phyloP scores from a whole-genome alignment of 2,113 vertebrate species.

The Noturus placidus region DNA sequence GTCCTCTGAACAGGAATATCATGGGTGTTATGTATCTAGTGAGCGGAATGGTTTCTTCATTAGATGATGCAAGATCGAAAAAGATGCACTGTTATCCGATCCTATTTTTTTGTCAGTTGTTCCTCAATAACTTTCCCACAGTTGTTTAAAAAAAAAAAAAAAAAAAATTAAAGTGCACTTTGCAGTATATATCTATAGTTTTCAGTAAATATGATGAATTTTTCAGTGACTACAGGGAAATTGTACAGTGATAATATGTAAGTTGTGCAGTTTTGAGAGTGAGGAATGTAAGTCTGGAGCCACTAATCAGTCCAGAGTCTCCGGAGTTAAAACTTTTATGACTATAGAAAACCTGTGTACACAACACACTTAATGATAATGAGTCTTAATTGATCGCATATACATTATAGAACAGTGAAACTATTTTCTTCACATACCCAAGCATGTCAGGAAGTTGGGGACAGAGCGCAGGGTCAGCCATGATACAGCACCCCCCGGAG shows the following conservation, averaged over 20 bases:
- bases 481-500: neutral
- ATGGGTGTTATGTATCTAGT: constrained; percentile 36
- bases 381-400: neutral
- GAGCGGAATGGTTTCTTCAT: constrained; percentile 46
- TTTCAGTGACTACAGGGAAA: neutral
- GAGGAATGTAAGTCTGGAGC: neutral
- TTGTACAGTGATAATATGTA: neutral
- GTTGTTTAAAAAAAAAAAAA: no score
- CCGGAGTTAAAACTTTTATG: neutral
- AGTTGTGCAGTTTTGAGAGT: neutral
- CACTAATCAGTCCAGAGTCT: neutral
- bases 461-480: neutral
- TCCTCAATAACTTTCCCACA: constrained; percentile 5
- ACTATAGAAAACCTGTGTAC: neutral
- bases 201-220: neutral
- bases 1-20: constrained; percentile 38
- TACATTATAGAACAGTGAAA: neutral
- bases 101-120: neutral
- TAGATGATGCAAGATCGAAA: constrained; percentile 54
- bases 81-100: constrained; percentile 40
- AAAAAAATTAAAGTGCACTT: neutral
- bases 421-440: neutral
- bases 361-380: neutral
- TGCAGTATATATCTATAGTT: neutral
- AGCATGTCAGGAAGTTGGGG: neutral